Base-by-base conservation (phyloP, 2,888 invertebrate species). In the Caenorhabditis angaria region DNA sequence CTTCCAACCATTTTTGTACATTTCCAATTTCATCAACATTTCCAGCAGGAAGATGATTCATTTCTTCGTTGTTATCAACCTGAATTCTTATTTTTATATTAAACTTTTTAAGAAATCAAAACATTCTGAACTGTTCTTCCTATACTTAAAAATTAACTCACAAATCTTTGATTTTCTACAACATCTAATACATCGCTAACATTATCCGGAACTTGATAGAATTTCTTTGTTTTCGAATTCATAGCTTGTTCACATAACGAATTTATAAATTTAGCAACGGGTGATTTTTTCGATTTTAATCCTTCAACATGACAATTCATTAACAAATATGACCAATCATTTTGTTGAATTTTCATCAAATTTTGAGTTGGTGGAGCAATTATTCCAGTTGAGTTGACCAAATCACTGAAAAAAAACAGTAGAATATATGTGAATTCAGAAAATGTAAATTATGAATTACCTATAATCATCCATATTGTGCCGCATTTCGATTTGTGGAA, bases 351-450 rank as follows among this genome's bases (percentile, higher is more conserved):
- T 29, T 28, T 55, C 55, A 55, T 55, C 28, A 55, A 5, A 5
- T 32, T 55, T 2, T 20, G 28, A 2, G 29, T 55, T 25, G 55
- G 55, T 5, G 55, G 55, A 22, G 55, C 55, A n/a, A 27, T 4
- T n/a, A 27, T 28, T 27, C 25, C 28, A 20, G 14, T 22, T 35
- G 6, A 6, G 14, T 20, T 35, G 20, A 57, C n/a, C 27, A 28
- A 8, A 18, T 57, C 57, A 8, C 57, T 57, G 57, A 22, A 57
- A 57, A n/a, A n/a, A n/a, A n/a, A n/a, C n/a, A n/a, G n/a, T n/a
- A n/a, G n/a, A n/a, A n/a, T n/a, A n/a, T n/a, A n/a, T n/a, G n/a
- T n/a, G n/a, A n/a, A n/a, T n/a, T n/a, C n/a, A n/a, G n/a, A n/a
- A n/a, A n/a, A n/a, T n/a, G n/a, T n/a, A n/a, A n/a, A n/a, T n/a